Evolutionary conservation across 2,797 vertebrate genomes (phyloP).

Genomic region (Pseudochromis fuscus): DNA sequence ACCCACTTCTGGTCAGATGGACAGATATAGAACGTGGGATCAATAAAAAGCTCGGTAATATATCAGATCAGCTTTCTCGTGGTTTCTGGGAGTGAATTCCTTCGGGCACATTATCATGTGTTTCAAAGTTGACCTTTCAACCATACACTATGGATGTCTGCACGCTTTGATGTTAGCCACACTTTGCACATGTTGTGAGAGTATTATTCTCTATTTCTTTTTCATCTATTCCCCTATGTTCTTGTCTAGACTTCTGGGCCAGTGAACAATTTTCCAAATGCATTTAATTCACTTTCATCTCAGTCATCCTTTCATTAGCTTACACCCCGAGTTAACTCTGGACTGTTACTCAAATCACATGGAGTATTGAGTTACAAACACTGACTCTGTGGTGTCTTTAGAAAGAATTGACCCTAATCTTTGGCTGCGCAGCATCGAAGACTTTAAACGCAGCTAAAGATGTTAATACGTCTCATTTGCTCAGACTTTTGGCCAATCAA

Average conservation of each 20-base stretch:
- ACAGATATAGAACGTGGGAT: constrained; percentile 36
- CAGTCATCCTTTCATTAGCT: constrained; percentile 52
- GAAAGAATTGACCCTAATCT: constrained; percentile 52
- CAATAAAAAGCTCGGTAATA: constrained; percentile 58
- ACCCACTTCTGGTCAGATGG: constrained; percentile 40
- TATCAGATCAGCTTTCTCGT: constrained; percentile 51
- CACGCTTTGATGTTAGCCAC: constrained; percentile 62
- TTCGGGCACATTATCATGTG: constrained; percentile 42
- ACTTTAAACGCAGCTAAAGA: constrained; percentile 57
- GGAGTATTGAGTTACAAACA: constrained; percentile 53
- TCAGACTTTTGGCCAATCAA: constrained; percentile 35
- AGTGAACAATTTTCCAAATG: constrained; percentile 47
- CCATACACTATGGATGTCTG: constrained; percentile 20
- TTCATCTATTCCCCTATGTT: constrained; percentile 48
- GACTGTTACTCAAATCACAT: constrained; percentile 53
- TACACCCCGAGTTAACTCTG: constrained; percentile 48
- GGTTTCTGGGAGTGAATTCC: constrained; percentile 61
- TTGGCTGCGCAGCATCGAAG: constrained; percentile 43
- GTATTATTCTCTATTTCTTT: constrained; percentile 34
- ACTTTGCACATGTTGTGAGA: constrained; percentile 33
- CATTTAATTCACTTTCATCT: constrained; percentile 58
- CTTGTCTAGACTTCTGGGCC: constrained; percentile 53
- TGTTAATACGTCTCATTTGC: constrained; percentile 38
- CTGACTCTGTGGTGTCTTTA: constrained; percentile 38
- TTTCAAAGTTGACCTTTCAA: constrained; percentile 40